Evolutionary conservation across 1,140 invertebrate species (phyloP), one percentile per base, ranked within the genome.

Genomic region (Papilio helenus): DNA sequence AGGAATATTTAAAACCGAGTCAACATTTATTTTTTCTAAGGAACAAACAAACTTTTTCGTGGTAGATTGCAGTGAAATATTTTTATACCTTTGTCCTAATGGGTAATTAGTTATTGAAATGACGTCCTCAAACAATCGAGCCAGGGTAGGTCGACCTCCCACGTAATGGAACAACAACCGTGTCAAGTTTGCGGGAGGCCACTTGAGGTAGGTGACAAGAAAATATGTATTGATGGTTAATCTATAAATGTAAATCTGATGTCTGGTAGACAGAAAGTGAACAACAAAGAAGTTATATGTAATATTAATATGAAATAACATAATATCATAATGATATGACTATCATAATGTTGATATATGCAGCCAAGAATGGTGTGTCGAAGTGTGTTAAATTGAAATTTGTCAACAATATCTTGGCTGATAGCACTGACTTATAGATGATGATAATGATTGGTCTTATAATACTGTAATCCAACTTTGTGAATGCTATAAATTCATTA

Each of bases 171-270:
- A n/a, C 18, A 55, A 18, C 5, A 8, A 55, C 51, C 9, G 8
- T 20, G n/a, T 55, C 51, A 55, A 20, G 51, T 55, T 55, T 55
- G n/a, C 51, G 51, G 51, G 51, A 55, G 51, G 51, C 51, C 51
- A 55, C 51, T 55, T 55, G 51, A 55, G n/a, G 7, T 8, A 18
- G n/a, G 18, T 20, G n/a, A 55, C 51, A 55, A 55, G 51, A n/a
- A n/a, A 1, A 8, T 5, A 20, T 55, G n/a, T n/a, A 9, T 55
- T 55, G n/a, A 20, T 2, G 9, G 9, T 49, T 14, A n/a, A 55
- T 55, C 49, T n/a, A n/a, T n/a, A n/a, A n/a, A n/a, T n/a, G n/a
- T n/a, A n/a, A n/a, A n/a, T n/a, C n/a, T n/a, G 8, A 51, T 3
- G n/a, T 20, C 18, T 8, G 51, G 8, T 20, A 55, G 9, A 10